These are phyloP conservation scores for Oreocharis arfaki DNA, from an alignment of 2,113 vertebrate species.

Conservation along the genomic window DNA sequence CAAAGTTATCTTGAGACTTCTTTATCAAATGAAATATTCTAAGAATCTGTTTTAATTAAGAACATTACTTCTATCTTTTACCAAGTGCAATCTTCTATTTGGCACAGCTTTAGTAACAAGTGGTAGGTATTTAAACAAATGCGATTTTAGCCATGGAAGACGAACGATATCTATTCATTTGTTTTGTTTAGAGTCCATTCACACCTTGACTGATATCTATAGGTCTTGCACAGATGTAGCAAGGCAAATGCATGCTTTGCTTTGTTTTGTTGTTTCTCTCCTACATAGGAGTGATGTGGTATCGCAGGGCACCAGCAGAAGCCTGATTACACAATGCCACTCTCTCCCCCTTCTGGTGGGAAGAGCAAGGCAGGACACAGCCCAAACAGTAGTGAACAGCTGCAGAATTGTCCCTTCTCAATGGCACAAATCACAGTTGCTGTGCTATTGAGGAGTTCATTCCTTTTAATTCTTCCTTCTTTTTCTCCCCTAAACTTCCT, in stretches of 20 bases:
- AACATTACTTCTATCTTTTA: slow-evolving; percentile 12
- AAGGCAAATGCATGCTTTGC: background rate
- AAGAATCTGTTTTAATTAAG: slow-evolving; percentile 43
- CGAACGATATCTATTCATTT: background rate
- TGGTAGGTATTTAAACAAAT: slow-evolving; percentile 32
- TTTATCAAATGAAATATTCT: slow-evolving; percentile 43
- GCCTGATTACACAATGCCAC: background rate
- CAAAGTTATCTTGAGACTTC: slow-evolving; percentile 65
- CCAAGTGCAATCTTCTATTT: background rate
- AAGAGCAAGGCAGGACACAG: background rate
- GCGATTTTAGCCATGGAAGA: background rate
- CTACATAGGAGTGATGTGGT: background rate
- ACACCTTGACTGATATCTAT: background rate
- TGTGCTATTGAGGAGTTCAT: background rate
- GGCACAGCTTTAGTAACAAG: slow-evolving; percentile 15
- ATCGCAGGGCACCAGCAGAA: background rate
- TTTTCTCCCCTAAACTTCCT: background rate
- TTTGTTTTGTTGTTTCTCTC: background rate
- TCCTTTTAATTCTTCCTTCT: background rate
- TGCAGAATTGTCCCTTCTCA: background rate
- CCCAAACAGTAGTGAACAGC: background rate
- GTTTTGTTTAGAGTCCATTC: slow-evolving; percentile 24
- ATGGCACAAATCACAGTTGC: background rate
- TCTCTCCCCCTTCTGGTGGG: slow-evolving; percentile 16
- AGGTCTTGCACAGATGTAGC: background rate